Base-by-base conservation (phyloP, 1,140 invertebrate species). In the Cydia splendana region DNA sequence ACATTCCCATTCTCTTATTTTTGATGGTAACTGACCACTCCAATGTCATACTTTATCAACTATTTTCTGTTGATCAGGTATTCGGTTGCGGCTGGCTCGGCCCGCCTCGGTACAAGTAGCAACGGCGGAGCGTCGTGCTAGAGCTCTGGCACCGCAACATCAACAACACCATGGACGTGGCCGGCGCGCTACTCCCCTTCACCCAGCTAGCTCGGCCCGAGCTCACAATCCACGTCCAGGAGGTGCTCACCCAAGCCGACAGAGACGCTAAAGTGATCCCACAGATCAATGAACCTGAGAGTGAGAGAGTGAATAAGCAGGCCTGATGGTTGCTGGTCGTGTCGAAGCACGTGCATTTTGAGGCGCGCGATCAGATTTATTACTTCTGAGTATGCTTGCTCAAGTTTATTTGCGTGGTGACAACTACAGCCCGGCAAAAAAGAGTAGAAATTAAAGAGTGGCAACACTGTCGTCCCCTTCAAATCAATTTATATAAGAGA, bases 61-160 rank as follows among this genome's bases (percentile, higher is more conserved):
- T 6, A 34, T 0, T 24, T 62, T 38, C 12, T 30, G 0, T 6
- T 51, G 18, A 4, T 24, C 94, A 96, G 93, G 91, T 96, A 84
- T 94, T 96, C 89, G 95, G 95, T 24, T 96, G 95, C 86, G 94
- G 95, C 34, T 95, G 95, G 94, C 93, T 96, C 42, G 95, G 94
- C 1, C 94, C 94, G 18, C 88, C 93, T 0, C 88, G 93, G 74
- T 95, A 95, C 89, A 95, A 95, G 94, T 95, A 95, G 94, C 94
- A 94, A 90, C 88, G 94, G 92, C 88, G 94, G 82, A 93, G 90
- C 89, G 88, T 94, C 85, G 94, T 94, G 91, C 92, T 94, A 34
- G 93, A 94, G 82, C 85, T 94, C 80, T 94, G 93, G 93, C 93
- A 94, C 89, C 85, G 91, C 57, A 94, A 93, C 85, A 92, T 93